Evolutionary conservation across 2,113 vertebrate species (phyloP).

Genomic region (Hemiscyllium ocellatum): DNA sequence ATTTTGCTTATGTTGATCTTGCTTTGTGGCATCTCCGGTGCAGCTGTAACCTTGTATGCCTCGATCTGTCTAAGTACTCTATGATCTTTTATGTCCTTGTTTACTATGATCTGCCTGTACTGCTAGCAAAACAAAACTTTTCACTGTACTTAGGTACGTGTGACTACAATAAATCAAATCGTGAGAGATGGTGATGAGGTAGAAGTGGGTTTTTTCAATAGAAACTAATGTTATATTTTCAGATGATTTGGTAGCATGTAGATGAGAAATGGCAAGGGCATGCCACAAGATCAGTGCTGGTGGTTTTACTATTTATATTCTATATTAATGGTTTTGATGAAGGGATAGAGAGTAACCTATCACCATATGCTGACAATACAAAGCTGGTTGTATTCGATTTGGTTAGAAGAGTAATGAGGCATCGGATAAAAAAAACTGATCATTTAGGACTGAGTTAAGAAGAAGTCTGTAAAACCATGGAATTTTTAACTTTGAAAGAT

Average conservation of each 20-base stretch:
- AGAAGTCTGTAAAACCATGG: neutral
- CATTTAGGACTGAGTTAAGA: neutral
- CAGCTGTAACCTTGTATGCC: no score
- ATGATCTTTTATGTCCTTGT: no score
- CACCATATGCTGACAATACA: neutral
- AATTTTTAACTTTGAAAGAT: neutral
- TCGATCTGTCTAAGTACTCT: no score
- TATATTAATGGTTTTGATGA: neutral
- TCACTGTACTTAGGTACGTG: no score
- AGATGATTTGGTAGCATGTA: neutral
- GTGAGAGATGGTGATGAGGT: no score
- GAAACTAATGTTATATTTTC: neutral
- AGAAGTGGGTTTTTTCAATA: neutral
- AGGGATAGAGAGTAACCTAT: neutral
- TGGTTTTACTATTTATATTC: no score
- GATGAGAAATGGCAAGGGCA: neutral
- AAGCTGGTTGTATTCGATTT: neutral
- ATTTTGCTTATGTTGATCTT: no score
- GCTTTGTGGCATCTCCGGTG: no score
- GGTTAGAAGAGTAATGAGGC: no score
- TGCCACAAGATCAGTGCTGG: neutral
- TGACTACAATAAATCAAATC: no score
- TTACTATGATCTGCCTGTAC: no score
- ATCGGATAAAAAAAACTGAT: neutral
- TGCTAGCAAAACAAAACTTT: no score